These are phyloP conservation scores for Lycaena phlaeas DNA, from an alignment of 2,888 invertebrate genomes.

Conservation along the genomic window DNA sequence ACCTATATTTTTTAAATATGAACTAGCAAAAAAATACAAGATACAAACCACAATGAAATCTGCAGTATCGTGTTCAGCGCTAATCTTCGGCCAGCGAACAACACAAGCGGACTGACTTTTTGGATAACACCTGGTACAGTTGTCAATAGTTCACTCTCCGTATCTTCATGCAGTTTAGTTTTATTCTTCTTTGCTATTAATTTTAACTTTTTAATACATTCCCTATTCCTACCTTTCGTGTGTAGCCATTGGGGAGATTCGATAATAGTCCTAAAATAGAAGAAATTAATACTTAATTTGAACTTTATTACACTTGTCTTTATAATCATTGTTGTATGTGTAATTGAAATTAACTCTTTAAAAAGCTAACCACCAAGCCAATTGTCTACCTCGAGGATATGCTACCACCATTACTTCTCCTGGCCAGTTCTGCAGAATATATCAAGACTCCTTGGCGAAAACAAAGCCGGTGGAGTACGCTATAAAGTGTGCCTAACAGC, in stretches of 20 bases:
- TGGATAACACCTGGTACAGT: constrained; percentile 35
- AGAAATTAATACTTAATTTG: too few relatives aligned
- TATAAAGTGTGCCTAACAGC: too few relatives aligned
- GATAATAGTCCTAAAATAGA: constrained; percentile 70
- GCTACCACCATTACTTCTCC: too few relatives aligned
- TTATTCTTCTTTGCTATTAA: constrained; percentile 71
- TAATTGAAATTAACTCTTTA: too few relatives aligned
- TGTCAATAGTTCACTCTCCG: constrained; percentile 37
- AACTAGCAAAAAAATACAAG: constrained; percentile 12
- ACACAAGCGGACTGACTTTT: constrained; percentile 64
- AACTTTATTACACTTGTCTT: too few relatives aligned
- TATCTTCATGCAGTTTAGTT: constrained; percentile 46
- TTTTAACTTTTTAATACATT: constrained; percentile 61
- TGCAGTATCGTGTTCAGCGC: constrained; percentile 69
- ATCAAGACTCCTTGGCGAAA: too few relatives aligned
- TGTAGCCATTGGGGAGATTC: constrained; percentile 79
- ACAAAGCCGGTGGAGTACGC: too few relatives aligned
- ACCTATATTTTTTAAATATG: too few relatives aligned
- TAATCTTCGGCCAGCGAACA: constrained; percentile 71
- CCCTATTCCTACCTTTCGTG: constrained; percentile 57
- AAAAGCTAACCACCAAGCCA: too few relatives aligned
- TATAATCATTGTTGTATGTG: too few relatives aligned
- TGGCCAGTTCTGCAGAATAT: too few relatives aligned
- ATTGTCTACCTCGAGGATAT: too few relatives aligned
- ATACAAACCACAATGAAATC: constrained; percentile 66